Percentiles rank a stretch among this genome's conserved stretches.
phyloP scores from a whole-genome alignment of 2,797 vertebrate genomes.

The Pseudopleuronectes americanus region DNA sequence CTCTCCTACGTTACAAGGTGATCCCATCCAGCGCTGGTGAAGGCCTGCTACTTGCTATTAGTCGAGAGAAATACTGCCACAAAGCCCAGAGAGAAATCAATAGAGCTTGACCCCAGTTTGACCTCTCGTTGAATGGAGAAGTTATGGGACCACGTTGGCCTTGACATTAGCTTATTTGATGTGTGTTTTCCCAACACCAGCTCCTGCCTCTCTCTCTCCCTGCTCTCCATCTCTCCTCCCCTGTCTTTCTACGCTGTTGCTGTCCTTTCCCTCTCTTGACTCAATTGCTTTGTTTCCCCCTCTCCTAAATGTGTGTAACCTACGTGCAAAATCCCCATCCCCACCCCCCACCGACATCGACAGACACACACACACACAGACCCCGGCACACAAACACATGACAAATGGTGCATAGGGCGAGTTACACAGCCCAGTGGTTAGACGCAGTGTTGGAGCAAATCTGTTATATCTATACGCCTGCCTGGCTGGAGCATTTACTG shows the following conservation, averaged over 20 bases:
- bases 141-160: slow-evolving; percentile 76
- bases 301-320: slow-evolving; percentile 53
- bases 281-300: slow-evolving; percentile 58
- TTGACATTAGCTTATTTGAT: slow-evolving; percentile 78
- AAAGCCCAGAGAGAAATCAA: slow-evolving; percentile 78
- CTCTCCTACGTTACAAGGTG: slow-evolving; percentile 37
- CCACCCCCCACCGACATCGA: neutral
- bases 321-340: neutral
- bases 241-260: slow-evolving; percentile 28
- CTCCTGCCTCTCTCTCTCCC: slow-evolving; percentile 39
- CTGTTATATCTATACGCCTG: slow-evolving; percentile 71
- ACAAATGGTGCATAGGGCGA: slow-evolving; percentile 67
- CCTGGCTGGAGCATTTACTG: slow-evolving; percentile 73
- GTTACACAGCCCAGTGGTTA: slow-evolving; percentile 78
- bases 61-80: slow-evolving; percentile 79
- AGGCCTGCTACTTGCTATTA: slow-evolving; percentile 63
- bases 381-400: slow-evolving; percentile 39
- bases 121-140: slow-evolving; percentile 77
- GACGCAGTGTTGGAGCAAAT: slow-evolving; percentile 66
- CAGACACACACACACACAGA: neutral
- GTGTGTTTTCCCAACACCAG: slow-evolving; percentile 64
- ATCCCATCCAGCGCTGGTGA: slow-evolving; percentile 47
- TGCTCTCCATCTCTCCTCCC: slow-evolving; percentile 36
- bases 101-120: slow-evolving; percentile 79
- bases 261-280: slow-evolving; percentile 23